Evolutionary conservation across 2,797 vertebrate species (phyloP), one percentile per base, ranked within the genome.

Genomic region (Aplochiton taeniatus): DNA sequence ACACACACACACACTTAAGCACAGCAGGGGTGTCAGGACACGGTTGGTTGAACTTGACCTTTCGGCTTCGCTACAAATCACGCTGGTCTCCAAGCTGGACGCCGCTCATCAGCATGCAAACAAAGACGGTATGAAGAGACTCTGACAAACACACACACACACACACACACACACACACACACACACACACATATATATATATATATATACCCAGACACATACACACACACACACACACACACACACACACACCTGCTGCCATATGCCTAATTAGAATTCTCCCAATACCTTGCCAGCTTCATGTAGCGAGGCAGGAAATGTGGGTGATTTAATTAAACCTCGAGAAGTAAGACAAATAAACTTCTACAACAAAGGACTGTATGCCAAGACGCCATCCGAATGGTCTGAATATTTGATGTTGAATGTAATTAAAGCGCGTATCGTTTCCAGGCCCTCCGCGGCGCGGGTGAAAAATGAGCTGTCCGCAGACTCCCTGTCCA

Each of bases 201-300:
- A 5, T 10, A 4, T 8, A 11, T 18, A 11, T 4, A 41, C 11
- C 13, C 4, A 12, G 9, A 47, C 16, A 45, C 42, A 55, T 50
- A 55, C 51, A 64, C 50, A 64, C 16, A 44, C 31, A 54, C 62
- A 64, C 14, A 43, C 59, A 31, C 43, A 64, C 13, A 31, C 31
- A 31, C 31, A 31, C 31, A 31, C 31, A 31, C 31, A 31, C 31
- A 31, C 18, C 14, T 46, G 3, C 52, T 18, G 42, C 9, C 19
- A 65, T 55, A 65, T 56, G 52, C 44, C 41, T 57, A 41, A 57
- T 57, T 57, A n/a, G 13, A 55, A 31, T 13, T 43, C 13, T 9
- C 5, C 54, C 54, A 31, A 31, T 57, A 41, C 12, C 31, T 57
- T 43, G 13, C 54, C 31, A 57, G 41, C 3, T 31, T 31, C 31